Conservation (phyloP, 2,113 vertebrate species). For the Petromus typicus region DNA sequence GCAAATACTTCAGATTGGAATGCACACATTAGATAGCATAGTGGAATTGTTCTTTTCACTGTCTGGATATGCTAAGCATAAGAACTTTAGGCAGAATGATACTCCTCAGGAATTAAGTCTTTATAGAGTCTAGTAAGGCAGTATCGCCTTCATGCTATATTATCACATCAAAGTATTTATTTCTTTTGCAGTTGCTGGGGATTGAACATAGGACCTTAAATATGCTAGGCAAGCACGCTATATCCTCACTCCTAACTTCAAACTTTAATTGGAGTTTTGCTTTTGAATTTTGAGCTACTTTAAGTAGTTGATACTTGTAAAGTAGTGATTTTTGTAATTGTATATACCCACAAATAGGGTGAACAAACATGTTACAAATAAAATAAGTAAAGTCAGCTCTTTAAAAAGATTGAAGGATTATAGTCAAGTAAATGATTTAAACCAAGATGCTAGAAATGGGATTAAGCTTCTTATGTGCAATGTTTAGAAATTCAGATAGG, state of each 20-base stretch:
- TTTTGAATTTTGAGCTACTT: too few species aligned
- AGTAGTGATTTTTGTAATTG: constrained; percentile 12
- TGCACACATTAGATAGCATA: not conserved
- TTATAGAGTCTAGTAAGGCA: not conserved
- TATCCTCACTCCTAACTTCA: not conserved
- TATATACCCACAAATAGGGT: not conserved
- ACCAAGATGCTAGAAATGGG: not conserved
- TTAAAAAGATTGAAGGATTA: not conserved
- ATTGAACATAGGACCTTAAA: not conserved
- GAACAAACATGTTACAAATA: not conserved
- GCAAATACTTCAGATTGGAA: not conserved
- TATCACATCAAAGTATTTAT: not conserved
- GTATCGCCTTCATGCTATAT: not conserved
- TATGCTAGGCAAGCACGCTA: not conserved
- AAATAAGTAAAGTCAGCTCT: not conserved
- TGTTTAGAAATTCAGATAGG: not conserved
- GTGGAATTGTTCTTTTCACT: not conserved
- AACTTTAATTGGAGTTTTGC: not conserved
- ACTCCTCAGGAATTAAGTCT: not conserved
- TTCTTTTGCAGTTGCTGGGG: not conserved
- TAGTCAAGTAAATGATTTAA: not conserved
- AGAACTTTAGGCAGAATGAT: not conserved
- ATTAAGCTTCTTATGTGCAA: not conserved
- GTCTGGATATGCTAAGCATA: not conserved
- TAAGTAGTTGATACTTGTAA: not conserved